A percentile compares a stretch with the other conserved stretches of the same genome.
Conservation (phyloP, 1,140 invertebrate species). For the Bradysia coprophila region DNA sequence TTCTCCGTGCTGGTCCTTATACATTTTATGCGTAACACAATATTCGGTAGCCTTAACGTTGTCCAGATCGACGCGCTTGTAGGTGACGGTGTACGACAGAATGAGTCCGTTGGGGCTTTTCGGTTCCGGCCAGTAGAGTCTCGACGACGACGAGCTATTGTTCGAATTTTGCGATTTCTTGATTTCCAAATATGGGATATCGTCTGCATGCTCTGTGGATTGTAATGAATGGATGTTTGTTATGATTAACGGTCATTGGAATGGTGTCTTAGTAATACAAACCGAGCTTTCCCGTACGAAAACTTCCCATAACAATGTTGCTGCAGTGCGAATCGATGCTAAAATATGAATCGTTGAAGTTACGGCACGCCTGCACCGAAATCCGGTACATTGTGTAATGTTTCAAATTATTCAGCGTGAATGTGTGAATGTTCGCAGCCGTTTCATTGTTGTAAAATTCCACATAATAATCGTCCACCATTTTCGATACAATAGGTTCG, state of each 20-base stretch:
- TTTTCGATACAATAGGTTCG: too few species aligned
- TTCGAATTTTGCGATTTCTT: constrained; percentile 22
- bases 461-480: too few species aligned
- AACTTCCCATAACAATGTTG: too few species aligned
- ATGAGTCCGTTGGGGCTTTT: constrained; percentile 70
- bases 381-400: constrained; percentile 58
- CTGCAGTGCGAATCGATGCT: too few species aligned
- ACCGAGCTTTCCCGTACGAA: too few species aligned
- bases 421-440: constrained; percentile 14
- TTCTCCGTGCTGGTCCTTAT: constrained; percentile 10
- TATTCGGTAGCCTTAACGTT: constrained; percentile 17
- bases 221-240: too few species aligned
- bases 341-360: too few species aligned
- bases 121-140: constrained; percentile 59
- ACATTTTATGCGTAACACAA: constrained; percentile 25
- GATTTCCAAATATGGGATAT: constrained; percentile 30
- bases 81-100: constrained; percentile 61
- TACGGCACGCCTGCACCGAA: constrained; percentile 51
- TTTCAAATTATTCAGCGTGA: constrained; percentile 38
- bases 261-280: too few species aligned
- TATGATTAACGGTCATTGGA: too few species aligned
- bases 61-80: constrained; percentile 34
- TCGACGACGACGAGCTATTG: constrained; percentile 28
- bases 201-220: constrained; percentile 41
- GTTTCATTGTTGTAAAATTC: constrained; percentile 8